These are phyloP conservation scores for Siderastrea radians DNA, from an alignment of 92 coral and sea anemone genomes.

Conservation along the genomic window DNA sequence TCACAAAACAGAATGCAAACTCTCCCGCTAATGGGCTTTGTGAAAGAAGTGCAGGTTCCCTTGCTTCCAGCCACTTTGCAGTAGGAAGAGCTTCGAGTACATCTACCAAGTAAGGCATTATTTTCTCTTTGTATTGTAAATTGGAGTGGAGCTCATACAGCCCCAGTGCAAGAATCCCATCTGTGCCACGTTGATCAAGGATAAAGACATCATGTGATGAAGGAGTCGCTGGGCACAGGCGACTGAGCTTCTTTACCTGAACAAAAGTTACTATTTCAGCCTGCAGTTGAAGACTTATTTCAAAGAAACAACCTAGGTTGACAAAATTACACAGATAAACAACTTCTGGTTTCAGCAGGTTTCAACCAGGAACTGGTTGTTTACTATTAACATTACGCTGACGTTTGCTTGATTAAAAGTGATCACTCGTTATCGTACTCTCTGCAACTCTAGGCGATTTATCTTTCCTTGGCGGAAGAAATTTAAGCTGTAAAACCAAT, in stretches of 20 bases:
- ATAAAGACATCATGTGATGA: slow-evolving; percentile 57
- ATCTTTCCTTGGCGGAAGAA: too few species aligned
- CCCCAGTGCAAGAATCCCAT: slow-evolving; percentile 91
- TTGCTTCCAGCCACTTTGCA: slow-evolving; percentile 88
- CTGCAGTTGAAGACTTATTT: not conserved
- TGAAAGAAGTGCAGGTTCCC: slow-evolving; percentile 50
- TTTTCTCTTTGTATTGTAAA: slow-evolving; percentile 87
- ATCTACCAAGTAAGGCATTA: slow-evolving; percentile 91
- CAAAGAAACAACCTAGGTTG: too few species aligned
- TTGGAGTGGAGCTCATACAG: slow-evolving; percentile 85
- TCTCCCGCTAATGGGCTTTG: slow-evolving; percentile 91
- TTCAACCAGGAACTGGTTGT: not conserved
- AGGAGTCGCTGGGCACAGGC: slow-evolving; percentile 92
- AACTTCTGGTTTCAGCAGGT: not conserved
- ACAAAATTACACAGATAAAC: not conserved
- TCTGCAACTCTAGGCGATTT: too few species aligned
- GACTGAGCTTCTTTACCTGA: slow-evolving; percentile 89
- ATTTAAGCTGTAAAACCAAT: too few species aligned
- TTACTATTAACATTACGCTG: too few species aligned
- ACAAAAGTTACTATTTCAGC: not conserved
- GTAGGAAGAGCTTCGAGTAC: slow-evolving; percentile 84
- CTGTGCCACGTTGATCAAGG: slow-evolving; percentile 89
- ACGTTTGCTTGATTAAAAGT: too few species aligned
- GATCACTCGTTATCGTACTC: too few species aligned
- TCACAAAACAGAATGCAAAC: slow-evolving; percentile 91